Conservation (phyloP, 92 coral and sea anemone species). For the Scolanthus callimorphus region DNA sequence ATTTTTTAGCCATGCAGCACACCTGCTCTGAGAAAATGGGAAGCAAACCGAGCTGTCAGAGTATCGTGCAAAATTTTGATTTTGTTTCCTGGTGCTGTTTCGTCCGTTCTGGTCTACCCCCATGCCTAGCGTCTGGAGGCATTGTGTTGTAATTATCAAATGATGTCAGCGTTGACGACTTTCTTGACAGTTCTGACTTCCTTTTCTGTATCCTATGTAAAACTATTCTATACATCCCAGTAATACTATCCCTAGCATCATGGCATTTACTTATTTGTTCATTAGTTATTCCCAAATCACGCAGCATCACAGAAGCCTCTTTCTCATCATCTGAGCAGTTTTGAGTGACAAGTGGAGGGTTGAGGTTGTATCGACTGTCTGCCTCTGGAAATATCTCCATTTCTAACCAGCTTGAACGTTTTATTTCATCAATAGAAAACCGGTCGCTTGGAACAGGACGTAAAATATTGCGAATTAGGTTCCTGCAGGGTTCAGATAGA, state of each 20-base stretch:
- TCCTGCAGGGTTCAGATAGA: conserved; percentile 79
- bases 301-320: conserved; percentile 57
- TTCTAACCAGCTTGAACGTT: conserved; percentile 80
- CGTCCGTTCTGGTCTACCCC: conserved; percentile 11
- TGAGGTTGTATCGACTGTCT: conserved; percentile 58
- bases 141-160: conserved; percentile 40
- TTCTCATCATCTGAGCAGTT: conserved; percentile 73
- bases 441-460: conserved; percentile 92
- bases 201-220: conserved; percentile 82
- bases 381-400: conserved; percentile 82
- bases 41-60: too few species aligned
- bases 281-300: conserved; percentile 76
- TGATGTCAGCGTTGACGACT: conserved; percentile 56
- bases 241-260: conserved; percentile 80
- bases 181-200: conserved; percentile 59
- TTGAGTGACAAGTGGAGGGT: conserved; percentile 47
- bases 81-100: conserved; percentile 51
- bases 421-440: conserved; percentile 81
- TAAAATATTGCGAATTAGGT: conserved; percentile 77
- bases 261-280: conserved; percentile 52
- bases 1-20: too few species aligned
- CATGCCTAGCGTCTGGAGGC: conserved; percentile 35
- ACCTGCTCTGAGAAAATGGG: too few species aligned
- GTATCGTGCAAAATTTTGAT: conserved; percentile 87
- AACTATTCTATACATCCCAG: conserved; percentile 89